A percentile compares a stretch with the other conserved stretches of the same genome.
Evolutionary conservation across 2,888 invertebrate species (phyloP).

Genomic region (Siphonodentalium dalli): DNA sequence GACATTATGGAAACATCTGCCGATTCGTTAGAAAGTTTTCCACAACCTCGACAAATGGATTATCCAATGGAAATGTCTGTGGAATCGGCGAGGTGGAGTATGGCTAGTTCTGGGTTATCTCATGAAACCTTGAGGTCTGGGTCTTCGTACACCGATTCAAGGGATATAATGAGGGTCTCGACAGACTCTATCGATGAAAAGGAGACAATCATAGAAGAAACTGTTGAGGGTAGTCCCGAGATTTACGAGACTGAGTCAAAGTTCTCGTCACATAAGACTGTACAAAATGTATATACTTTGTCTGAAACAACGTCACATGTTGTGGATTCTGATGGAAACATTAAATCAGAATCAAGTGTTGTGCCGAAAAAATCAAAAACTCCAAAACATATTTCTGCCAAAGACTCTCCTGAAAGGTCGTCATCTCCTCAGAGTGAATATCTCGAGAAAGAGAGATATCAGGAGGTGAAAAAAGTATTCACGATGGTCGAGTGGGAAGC

Average conservation of each 20-base stretch:
- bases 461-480: conserved; percentile 53
- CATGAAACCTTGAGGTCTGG: conserved; percentile 49
- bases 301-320: too few species aligned
- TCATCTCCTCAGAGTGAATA: conserved; percentile 10
- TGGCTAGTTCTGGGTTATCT: conserved; percentile 50
- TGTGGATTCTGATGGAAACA: too few species aligned
- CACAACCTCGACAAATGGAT: conserved; percentile 15
- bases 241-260: not conserved
- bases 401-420: not conserved
- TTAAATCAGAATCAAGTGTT: too few species aligned
- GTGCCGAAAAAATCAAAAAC: too few species aligned
- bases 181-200: conserved; percentile 53
- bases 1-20: conserved; percentile 39
- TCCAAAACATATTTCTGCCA: not conserved
- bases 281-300: too few species aligned
- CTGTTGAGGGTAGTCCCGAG: too few species aligned
- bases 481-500: conserved; percentile 61
- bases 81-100: conserved; percentile 45
- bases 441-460: conserved; percentile 47
- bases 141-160: conserved; percentile 44
- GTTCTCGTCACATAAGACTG: too few species aligned
- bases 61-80: conserved; percentile 11
- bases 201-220: conserved; percentile 27
- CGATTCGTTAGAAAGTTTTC: conserved; percentile 42
- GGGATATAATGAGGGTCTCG: conserved; percentile 61